Evolutionary conservation across 2,888 invertebrate species (phyloP).

Genomic region (Chironomus riparius): DNA sequence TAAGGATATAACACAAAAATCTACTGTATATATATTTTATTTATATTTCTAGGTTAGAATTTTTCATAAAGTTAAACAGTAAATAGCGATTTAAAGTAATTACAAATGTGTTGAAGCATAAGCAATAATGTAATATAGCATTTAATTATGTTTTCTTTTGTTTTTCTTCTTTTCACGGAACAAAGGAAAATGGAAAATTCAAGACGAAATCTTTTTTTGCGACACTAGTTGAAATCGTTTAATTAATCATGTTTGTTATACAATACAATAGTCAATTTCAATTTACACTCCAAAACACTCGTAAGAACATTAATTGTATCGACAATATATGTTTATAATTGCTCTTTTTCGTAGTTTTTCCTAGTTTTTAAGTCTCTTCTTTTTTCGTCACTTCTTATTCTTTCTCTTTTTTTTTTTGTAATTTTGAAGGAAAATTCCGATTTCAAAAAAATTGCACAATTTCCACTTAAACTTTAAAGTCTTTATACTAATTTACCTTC

Average conservation of each 20-base stretch:
- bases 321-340: not conserved
- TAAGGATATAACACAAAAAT: not conserved
- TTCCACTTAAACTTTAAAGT: too few species aligned
- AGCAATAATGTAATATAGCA: not conserved
- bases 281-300: slow-evolving; percentile 24
- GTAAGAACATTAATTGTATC: slow-evolving; percentile 14
- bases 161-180: not conserved
- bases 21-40: not conserved
- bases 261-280: not conserved
- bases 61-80: not conserved
- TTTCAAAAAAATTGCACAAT: too few species aligned
- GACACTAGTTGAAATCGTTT: not conserved
- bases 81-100: not conserved
- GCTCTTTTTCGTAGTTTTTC: too few species aligned
- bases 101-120: not conserved
- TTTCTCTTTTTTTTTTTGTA: too few species aligned
- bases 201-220: not conserved
- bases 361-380: too few species aligned
- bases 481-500: too few species aligned
- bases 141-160: not conserved
- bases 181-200: not conserved
- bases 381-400: too few species aligned
- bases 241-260: not conserved
- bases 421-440: too few species aligned
- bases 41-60: not conserved